Base-by-base conservation (phyloP, 2,888 invertebrate genomes). In the Clistopyga incitator region DNA sequence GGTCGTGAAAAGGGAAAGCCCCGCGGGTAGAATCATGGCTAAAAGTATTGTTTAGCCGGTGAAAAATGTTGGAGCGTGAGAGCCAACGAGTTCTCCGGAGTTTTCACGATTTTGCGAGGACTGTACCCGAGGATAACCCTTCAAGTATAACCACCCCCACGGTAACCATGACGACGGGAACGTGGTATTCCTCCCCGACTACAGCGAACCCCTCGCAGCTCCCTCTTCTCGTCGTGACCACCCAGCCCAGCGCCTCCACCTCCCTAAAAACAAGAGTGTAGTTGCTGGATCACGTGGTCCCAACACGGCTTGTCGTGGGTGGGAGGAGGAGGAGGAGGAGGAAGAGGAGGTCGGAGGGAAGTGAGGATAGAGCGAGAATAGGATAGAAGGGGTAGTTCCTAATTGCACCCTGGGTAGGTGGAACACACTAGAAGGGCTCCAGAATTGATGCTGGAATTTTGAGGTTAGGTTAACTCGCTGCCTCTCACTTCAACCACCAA, bases 391-490 rank as follows among this genome's bases (percentile, higher is more conserved):
- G 90, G 90, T 91, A 90, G 91, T 91, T 91, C 90, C 92, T 92
- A 91, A 92, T 92, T 92, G 92, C 92, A 88, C 90, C 84, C 78
- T 87, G 89, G 90, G 86, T 90, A 89, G 90, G 90, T 90, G 90
- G 90, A 88, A 90, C 90, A 88, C 89, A 88, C 89, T 86, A 87
- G 88, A 89, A 67, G 89, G 89, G 88, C 88, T 91, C 87, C 87
- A 90, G 91, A 92, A 92, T 92, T 92, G 91, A 92, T 92, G 92
- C 91, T 91, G 90, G 89, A 92, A 92, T 92, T 92, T 92, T 91
- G 91, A 91, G 91, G 91, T 90, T 91, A 90, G 90, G 89, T 90
- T 90, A 90, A 90, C 90, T 89, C 89, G 80, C 85, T 85, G 84
- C 75, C 72, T 82, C 81, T 81, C 84, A 64, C 81, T 78, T 56